Conservation (phyloP, 1,140 invertebrate species). For the Charaxes varanes region DNA sequence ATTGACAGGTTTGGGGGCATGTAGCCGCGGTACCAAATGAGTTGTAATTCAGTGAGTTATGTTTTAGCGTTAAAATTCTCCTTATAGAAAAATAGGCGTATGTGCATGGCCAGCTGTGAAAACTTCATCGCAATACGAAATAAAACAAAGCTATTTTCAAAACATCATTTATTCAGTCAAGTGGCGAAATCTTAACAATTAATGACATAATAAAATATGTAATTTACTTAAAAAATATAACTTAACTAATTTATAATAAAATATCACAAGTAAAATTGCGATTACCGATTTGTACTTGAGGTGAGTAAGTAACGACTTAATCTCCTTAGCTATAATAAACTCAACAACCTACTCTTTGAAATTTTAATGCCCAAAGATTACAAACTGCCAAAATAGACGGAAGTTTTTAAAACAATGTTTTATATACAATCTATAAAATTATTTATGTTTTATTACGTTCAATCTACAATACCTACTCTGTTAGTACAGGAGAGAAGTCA, state of each 20-base stretch:
- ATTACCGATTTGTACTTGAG: conserved; percentile 57
- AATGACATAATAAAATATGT: not conserved
- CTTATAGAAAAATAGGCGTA: too few relatives aligned
- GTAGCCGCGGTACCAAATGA: too few relatives aligned
- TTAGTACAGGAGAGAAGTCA: too few relatives aligned
- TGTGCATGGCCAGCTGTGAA: too few relatives aligned
- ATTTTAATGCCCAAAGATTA: conserved; percentile 11
- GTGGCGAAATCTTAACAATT: not conserved
- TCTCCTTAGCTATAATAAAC: conserved; percentile 12
- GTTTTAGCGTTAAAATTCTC: too few relatives aligned
- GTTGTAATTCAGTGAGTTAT: too few relatives aligned
- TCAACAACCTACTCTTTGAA: conserved; percentile 1
- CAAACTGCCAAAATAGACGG: too few relatives aligned
- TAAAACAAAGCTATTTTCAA: not conserved
- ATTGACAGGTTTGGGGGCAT: too few relatives aligned
- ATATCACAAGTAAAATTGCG: conserved; percentile 41
- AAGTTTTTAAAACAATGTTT: too few relatives aligned
- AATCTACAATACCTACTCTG: too few relatives aligned
- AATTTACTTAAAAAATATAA: not conserved
- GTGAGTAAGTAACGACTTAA: conserved; percentile 25
- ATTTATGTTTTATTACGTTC: too few relatives aligned
- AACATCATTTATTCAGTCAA: conserved; percentile 5
- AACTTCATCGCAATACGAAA: not conserved
- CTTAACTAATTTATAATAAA: conserved; percentile 15
- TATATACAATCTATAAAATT: too few relatives aligned